Percentiles rank a stretch among this genome's conserved stretches.
Conservation (phyloP, 2,113 vertebrate species). For the Cepphus grylle region DNA sequence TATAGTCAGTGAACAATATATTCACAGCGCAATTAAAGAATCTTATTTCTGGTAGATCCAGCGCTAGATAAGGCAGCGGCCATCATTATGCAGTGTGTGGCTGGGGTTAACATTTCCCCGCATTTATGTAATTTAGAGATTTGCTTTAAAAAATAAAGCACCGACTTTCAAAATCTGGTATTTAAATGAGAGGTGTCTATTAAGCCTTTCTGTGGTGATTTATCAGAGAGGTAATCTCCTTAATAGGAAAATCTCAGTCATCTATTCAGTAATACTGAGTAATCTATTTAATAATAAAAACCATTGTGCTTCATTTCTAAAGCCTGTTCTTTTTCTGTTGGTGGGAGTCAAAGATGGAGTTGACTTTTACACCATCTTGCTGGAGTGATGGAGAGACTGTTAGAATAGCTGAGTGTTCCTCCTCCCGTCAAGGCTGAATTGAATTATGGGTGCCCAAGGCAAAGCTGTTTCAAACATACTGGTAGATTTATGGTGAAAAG, state of each 20-base stretch:
- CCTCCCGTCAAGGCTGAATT: background rate
- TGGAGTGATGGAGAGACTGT: background rate
- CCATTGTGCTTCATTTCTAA: background rate
- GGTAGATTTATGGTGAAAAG: background rate
- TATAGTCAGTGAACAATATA: background rate
- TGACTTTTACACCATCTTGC: background rate
- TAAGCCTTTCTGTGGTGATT: background rate
- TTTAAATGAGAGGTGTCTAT: background rate
- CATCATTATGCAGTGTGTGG: background rate
- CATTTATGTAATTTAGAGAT: background rate
- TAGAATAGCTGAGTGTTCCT: background rate
- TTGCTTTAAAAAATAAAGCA: background rate
- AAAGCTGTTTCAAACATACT: background rate
- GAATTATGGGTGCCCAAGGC: background rate
- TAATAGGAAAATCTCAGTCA: background rate
- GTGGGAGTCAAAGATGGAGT: background rate
- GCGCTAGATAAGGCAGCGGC: background rate
- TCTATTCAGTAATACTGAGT: background rate
- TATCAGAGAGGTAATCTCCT: background rate
- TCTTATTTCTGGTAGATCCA: background rate
- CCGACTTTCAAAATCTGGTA: background rate
- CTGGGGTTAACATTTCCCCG: background rate
- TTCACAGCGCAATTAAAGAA: background rate
- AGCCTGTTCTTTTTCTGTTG: background rate
- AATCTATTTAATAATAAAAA: background rate